Conservation (phyloP, 1,140 invertebrate species). For the Matsumurasca onukii region DNA sequence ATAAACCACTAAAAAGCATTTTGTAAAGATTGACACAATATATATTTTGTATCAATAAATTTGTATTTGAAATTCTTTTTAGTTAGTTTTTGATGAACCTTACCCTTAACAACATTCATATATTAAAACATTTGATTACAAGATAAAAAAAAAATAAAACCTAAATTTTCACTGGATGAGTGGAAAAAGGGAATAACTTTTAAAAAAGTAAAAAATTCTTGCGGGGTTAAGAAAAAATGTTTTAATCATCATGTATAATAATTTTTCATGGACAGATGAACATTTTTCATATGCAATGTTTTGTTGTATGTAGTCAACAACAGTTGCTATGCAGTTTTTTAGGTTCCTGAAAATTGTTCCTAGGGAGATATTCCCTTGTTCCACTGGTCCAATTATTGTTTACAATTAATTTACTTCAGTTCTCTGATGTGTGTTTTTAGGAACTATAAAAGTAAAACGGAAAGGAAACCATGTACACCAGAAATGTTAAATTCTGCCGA, state of each 20-base stretch:
- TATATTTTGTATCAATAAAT: neutral
- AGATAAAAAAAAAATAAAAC: neutral
- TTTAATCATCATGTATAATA: neutral
- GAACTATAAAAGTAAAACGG: neutral
- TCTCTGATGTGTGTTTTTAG: neutral
- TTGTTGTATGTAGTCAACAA: neutral
- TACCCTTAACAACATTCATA: neutral
- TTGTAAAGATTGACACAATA: neutral
- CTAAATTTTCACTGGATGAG: neutral
- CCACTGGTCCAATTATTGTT: slow-evolving; percentile 9
- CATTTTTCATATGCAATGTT: neutral
- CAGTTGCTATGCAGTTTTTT: neutral
- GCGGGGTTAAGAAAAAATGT: neutral
- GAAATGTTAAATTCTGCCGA: neutral
- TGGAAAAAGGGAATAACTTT: neutral
- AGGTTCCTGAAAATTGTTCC: neutral
- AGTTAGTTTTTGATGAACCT: neutral
- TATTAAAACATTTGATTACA: neutral
- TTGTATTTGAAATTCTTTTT: neutral
- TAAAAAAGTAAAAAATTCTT: neutral
- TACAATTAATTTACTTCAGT: neutral
- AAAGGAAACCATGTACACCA: neutral
- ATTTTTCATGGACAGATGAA: neutral
- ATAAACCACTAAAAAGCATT: neutral
- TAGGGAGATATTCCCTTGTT: neutral